These are phyloP conservation scores for Serinus canaria DNA, from an alignment of 2,113 vertebrate species.

Conservation along the genomic window DNA sequence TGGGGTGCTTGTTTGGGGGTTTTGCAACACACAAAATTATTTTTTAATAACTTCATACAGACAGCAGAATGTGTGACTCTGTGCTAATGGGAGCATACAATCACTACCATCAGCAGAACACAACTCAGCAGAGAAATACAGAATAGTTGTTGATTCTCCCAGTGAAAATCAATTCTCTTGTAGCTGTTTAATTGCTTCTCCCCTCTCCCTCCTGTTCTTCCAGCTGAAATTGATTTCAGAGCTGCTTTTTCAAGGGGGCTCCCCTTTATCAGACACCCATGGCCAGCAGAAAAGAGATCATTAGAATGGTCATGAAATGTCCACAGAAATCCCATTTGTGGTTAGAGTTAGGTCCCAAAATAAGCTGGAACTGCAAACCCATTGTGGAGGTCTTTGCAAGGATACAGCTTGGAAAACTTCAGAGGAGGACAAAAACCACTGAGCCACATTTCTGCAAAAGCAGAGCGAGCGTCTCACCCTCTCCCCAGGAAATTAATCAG, in stretches of 20 bases:
- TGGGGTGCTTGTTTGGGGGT: neutral
- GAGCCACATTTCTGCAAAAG: neutral
- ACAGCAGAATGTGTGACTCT: neutral
- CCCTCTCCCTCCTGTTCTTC: neutral
- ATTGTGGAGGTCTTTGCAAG: neutral
- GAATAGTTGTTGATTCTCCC: neutral
- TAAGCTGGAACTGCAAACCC: neutral
- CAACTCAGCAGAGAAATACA: neutral
- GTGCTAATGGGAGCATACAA: neutral
- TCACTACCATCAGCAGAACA: neutral
- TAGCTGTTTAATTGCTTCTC: neutral
- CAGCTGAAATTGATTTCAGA: neutral
- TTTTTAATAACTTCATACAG: neutral
- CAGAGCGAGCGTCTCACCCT: neutral
- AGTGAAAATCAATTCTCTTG: neutral
- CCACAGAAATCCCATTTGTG: neutral
- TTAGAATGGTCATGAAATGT: neutral
- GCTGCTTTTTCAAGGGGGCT: neutral
- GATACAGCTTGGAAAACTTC: neutral
- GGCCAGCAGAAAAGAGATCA: neutral
- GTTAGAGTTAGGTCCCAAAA: neutral
- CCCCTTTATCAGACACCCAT: neutral
- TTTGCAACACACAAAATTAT: neutral
- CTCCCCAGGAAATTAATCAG: constrained; percentile 55
- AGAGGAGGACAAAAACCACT: neutral